Percentiles rank a stretch among this genome's conserved stretches.
phyloP scores from a whole-genome alignment of 2,797 vertebrate species.

The Peromyscus attwateri region DNA sequence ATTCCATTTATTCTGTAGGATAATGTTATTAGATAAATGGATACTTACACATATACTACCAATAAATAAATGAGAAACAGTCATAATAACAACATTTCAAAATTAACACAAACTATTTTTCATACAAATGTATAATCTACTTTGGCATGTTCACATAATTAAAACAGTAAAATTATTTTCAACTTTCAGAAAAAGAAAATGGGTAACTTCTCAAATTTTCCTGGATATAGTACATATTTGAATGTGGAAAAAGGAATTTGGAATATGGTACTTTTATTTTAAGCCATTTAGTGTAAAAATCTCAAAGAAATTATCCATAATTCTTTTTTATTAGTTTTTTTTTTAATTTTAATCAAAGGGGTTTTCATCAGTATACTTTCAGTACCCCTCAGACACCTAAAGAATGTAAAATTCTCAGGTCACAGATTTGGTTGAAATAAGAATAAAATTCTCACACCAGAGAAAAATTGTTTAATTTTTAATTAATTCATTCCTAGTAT shows the following conservation, averaged over 20 bases:
- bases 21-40: slow-evolving; percentile 7
- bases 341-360: background rate
- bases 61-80: slow-evolving; percentile 2
- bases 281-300: slow-evolving; percentile 1
- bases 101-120: background rate
- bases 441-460: slow-evolving; percentile 52
- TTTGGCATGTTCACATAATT: slow-evolving; percentile 40
- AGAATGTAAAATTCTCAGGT: slow-evolving; percentile 60
- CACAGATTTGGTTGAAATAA: slow-evolving; percentile 47
- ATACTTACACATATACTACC: background rate
- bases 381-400: slow-evolving; percentile 7
- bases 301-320: slow-evolving; percentile 25
- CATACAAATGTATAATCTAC: background rate
- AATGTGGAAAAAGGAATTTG: slow-evolving; percentile 7
- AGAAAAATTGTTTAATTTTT: slow-evolving; percentile 53
- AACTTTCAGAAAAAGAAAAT: slow-evolving; percentile 19
- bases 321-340: background rate
- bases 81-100: slow-evolving; percentile 32
- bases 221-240: background rate
- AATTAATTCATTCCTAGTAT: slow-evolving; percentile 61
- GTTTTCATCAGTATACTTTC: slow-evolving; percentile 49
- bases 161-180: slow-evolving; percentile 8
- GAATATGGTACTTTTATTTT: slow-evolving; percentile 42
- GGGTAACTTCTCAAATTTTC: background rate
- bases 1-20: background rate